Base-by-base conservation (phyloP, 2,888 invertebrate species). In the Acleris cristana region DNA sequence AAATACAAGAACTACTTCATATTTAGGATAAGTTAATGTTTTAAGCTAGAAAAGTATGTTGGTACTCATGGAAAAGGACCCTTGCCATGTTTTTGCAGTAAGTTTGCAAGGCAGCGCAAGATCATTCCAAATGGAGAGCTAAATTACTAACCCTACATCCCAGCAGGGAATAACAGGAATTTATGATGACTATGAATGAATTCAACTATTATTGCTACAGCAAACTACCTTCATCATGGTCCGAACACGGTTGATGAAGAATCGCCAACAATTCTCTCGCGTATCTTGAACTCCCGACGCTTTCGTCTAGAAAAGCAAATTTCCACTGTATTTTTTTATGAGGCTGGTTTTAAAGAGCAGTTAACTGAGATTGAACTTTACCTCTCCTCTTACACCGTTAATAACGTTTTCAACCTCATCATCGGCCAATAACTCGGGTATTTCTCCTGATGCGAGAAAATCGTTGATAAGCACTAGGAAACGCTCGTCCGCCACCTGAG, bases 381-480 rank as follows among this genome's bases (percentile, higher is more conserved):
- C 96, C 92, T 97, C 97, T 71, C 95, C 95, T 72, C 95, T 92
- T 12, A 98, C 94, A 0, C 95, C 95, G 72, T 94, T 95, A 21
- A 98, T 95, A 52, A 98, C 95, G 79, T 97, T 97, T 75, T 99
- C 98, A 0, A 96, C 91, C 78, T 99, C 98, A 76, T 99, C 99
- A 81, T 99, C 98, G 0, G 97, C 93, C 74, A 98, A 95, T 58
- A 99, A 91, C 73, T 98, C 98, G 0, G 97, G 96, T 69, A 99
- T 97, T 89, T 99, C 98, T 3, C 99, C 99, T 0, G 98, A 98
- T 0, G 98, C 98, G 63, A 99, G 91, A 89, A 99, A 94, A 83
- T 99, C 98, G 82, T 99, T 99, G 62, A 99, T 96, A 16, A 98
- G 93, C 4, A 99, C 98, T 44, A 99, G 91, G 87, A 98, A 99